phyloP scores from a whole-genome alignment of 1,140 invertebrate genomes.

The Macrotrachela quadricornifera region DNA sequence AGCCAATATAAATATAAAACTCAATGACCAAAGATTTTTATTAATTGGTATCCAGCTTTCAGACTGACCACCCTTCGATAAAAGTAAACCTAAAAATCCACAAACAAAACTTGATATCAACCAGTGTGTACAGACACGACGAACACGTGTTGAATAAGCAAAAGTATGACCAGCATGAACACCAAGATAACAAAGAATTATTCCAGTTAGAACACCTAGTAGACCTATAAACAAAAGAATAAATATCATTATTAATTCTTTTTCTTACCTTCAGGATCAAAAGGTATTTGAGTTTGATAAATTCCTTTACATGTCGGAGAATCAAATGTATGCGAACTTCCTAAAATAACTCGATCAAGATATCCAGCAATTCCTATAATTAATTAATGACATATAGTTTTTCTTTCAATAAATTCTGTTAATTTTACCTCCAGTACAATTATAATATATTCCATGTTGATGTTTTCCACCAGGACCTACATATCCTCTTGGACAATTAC shows the following conservation, averaged over 20 bases:
- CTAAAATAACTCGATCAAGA: conserved; percentile 52
- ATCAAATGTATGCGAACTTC: conserved; percentile 49
- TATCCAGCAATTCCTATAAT: conserved; percentile 42
- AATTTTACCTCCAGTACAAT: conserved; percentile 53
- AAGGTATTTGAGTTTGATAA: conserved; percentile 24
- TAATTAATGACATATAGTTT: not conserved
- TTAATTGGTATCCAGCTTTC: conserved; percentile 59
- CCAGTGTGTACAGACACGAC: too few species aligned
- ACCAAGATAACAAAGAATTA: conserved; percentile 45
- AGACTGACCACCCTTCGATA: too few species aligned
- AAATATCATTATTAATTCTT: not conserved
- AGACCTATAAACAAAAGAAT: conserved; percentile 23
- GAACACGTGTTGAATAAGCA: too few species aligned
- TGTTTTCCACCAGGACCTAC: conserved; percentile 42
- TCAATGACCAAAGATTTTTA: conserved; percentile 55
- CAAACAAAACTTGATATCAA: conserved; percentile 11
- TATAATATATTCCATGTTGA: conserved; percentile 36
- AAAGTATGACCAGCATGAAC: conserved; percentile 35
- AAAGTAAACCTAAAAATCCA: conserved; percentile 39
- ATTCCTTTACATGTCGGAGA: conserved; percentile 40
- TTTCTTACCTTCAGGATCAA: conserved; percentile 61
- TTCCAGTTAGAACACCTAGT: conserved; percentile 36
- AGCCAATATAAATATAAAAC: conserved; percentile 52
- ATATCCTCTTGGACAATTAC: too few species aligned
- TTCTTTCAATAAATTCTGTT: not conserved